phyloP scores from a whole-genome alignment of 2,888 invertebrate genomes.

The Macrosiphum euphorbiae region DNA sequence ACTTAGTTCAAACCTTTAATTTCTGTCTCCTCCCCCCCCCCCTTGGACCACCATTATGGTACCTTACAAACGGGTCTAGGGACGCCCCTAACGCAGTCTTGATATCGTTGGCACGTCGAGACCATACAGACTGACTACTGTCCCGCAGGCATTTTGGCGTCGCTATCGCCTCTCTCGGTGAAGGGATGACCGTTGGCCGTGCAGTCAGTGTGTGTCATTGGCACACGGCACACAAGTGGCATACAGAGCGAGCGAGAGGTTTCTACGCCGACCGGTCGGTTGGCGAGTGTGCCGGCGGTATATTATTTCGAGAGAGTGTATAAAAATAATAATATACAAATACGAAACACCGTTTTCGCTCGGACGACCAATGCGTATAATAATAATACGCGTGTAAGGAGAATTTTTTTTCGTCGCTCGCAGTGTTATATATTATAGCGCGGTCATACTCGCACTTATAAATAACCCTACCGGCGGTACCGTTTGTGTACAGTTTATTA shows the following conservation, averaged over 20 bases:
- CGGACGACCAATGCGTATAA: neutral
- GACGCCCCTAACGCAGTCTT: neutral
- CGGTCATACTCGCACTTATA: slow-evolving; percentile 26
- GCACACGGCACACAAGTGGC: slow-evolving; percentile 30
- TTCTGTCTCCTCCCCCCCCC: neutral
- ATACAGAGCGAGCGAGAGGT: neutral
- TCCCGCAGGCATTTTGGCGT: neutral
- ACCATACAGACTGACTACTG: neutral
- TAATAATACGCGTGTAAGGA: slow-evolving; percentile 11
- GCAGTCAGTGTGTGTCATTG: slow-evolving; percentile 22
- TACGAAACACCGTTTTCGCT: slow-evolving; percentile 1
- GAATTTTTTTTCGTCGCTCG: slow-evolving; percentile 15
- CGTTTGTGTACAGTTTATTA: neutral
- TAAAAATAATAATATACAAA: slow-evolving; percentile 49
- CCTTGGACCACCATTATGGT: no score
- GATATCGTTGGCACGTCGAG: neutral
- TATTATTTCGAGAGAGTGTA: slow-evolving; percentile 39
- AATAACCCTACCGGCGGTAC: slow-evolving; percentile 33
- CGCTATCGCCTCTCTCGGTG: neutral
- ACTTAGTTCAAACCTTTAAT: neutral
- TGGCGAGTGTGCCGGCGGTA: neutral
- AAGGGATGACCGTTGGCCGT: neutral
- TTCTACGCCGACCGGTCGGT: neutral
- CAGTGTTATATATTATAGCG: neutral
- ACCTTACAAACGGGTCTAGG: neutral